phyloP scores from a whole-genome alignment of 2,797 vertebrate species.

The Triplophysa bombifrons region DNA sequence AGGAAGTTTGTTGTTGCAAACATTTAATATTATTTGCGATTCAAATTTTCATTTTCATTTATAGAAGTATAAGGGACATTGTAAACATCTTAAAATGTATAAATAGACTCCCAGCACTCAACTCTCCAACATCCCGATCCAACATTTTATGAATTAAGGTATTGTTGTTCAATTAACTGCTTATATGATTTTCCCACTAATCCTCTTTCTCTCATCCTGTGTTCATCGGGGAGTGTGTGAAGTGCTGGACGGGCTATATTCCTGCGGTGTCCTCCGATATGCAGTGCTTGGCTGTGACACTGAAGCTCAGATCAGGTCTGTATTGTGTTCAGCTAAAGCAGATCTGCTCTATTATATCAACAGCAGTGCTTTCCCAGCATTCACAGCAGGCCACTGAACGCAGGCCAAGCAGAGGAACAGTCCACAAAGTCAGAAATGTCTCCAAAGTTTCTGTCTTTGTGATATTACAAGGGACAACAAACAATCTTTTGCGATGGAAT shows the following conservation, averaged over 20 bases:
- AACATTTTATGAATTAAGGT: slow-evolving; percentile 57
- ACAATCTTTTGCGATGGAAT: background rate
- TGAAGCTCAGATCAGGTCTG: slow-evolving; percentile 74
- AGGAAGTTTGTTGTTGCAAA: no score
- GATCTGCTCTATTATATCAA: slow-evolving; percentile 63
- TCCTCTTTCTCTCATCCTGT: slow-evolving; percentile 57
- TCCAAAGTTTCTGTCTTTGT: background rate
- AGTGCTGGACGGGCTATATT: slow-evolving; percentile 45
- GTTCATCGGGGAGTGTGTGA: slow-evolving; percentile 52
- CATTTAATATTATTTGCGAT: background rate
- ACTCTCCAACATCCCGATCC: slow-evolving; percentile 43
- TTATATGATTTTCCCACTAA: slow-evolving; percentile 61
- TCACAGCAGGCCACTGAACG: slow-evolving; percentile 34
- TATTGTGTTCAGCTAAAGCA: slow-evolving; percentile 66
- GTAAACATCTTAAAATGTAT: no score
- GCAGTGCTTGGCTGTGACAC: slow-evolving; percentile 65
- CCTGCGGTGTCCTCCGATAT: slow-evolving; percentile 53
- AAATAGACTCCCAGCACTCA: background rate
- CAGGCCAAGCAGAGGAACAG: slow-evolving; percentile 30
- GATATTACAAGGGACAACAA: background rate
- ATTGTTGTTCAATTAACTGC: slow-evolving; percentile 62
- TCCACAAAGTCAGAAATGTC: background rate
- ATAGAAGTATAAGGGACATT: background rate
- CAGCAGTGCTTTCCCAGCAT: slow-evolving; percentile 49
- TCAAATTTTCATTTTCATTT: background rate